Conservation (phyloP, 2,113 vertebrate species). For the Tragelaphus imberbis region DNA sequence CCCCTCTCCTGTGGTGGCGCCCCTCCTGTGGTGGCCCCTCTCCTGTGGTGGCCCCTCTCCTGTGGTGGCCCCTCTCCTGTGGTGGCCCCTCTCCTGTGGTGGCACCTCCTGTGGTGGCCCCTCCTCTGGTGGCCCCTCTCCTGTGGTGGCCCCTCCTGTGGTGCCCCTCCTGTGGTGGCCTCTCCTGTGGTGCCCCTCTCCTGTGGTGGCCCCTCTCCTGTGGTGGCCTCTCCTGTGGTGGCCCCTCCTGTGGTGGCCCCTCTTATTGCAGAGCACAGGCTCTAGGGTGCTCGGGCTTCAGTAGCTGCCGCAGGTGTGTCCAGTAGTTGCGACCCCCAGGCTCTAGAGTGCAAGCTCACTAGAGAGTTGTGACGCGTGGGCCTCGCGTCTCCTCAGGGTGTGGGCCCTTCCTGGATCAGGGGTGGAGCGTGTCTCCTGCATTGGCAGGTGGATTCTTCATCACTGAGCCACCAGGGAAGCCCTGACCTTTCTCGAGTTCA, state of each 20-base stretch:
- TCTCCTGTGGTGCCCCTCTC: rapidly evolving
- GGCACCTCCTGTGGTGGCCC: rapidly evolving
- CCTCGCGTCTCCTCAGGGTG: background rate
- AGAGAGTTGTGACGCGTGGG: background rate
- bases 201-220: no score
- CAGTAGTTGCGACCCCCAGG: background rate
- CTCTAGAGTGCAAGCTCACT: background rate
- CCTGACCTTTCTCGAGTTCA: background rate
- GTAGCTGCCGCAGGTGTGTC: background rate
- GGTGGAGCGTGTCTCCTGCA: background rate
- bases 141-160: no score
- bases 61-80: no score
- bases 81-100: no score
- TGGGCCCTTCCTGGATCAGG: background rate
- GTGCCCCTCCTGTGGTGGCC: no score
- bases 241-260: background rate
- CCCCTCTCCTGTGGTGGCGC: no score
- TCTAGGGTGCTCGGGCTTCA: background rate
- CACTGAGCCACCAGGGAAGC: background rate
- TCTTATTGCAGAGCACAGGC: background rate
- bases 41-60: no score
- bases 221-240: no score
- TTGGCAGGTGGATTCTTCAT: background rate
- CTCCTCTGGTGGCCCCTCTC: no score
- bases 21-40: no score